phyloP scores from a whole-genome alignment of 2,888 invertebrate species.

The Tupiocoris notatus region DNA sequence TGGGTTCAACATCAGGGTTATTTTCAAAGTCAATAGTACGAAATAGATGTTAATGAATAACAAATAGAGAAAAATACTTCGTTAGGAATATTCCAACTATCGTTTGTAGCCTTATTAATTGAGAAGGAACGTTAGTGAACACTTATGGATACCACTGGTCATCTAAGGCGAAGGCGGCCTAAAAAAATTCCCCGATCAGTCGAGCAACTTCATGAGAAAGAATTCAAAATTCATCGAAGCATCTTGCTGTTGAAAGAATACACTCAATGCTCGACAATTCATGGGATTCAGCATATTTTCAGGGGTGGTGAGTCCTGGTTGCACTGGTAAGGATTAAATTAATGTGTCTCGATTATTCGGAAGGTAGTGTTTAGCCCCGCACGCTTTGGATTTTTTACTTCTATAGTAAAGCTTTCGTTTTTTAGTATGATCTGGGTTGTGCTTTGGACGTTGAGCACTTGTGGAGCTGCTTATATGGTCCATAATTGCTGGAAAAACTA shows the following conservation, averaged over 20 bases:
- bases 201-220: not conserved
- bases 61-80: too few species aligned
- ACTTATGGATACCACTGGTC: not conserved
- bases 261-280: conserved; percentile 49
- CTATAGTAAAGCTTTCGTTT: too few species aligned
- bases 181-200: not conserved
- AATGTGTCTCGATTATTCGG: too few species aligned
- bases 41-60: too few species aligned
- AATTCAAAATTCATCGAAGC: conserved; percentile 24
- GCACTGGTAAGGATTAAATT: conserved; percentile 50
- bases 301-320: conserved; percentile 48
- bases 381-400: too few species aligned
- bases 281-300: conserved; percentile 50
- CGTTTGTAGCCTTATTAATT: too few species aligned
- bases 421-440: conserved; percentile 34
- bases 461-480: conserved; percentile 46
- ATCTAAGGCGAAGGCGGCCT: not conserved
- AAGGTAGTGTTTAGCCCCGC: too few species aligned
- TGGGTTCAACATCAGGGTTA: too few species aligned
- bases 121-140: too few species aligned
- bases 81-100: too few species aligned
- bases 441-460: conserved; percentile 8
- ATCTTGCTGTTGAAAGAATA: conserved; percentile 48
- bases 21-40: too few species aligned
- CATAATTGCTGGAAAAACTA: conserved; percentile 50